Evolutionary conservation across 2,888 invertebrate species (phyloP), one percentile per base, ranked within the genome.

Genomic region (Diplolepis rosae): DNA sequence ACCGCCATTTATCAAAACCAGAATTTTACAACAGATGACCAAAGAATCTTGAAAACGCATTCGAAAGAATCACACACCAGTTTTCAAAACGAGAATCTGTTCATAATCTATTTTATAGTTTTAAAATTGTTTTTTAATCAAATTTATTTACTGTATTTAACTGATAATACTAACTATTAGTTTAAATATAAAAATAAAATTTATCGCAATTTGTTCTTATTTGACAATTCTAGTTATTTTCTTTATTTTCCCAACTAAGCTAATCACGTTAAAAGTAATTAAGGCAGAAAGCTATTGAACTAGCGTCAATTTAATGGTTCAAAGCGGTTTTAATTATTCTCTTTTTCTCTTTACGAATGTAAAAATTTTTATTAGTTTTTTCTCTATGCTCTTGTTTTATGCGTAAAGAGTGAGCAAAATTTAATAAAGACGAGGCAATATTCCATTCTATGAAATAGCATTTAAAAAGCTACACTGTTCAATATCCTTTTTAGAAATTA

Each of bases 301-400:
- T 24, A 24, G 24, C 61, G 24, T 61, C 61, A 61, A 13, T 42
- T 61, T 61, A 61, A 61, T 61, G 35, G 39, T 27, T 27, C 15
- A 7, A 24, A 27, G 24, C 27, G 61, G 27, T 22, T 61, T 61
- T 61, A 61, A 61, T 61, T 39, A 39, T 61, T 24, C 61, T n/a
- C 35, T 61, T 61, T 61, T 61, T 42, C 39, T 42, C 7, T 13
- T 24, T 7, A 39, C 9, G 27, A 35, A 61, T 39, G 39, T 6
- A 61, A 61, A 39, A n/a, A 35, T 61, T 24, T 61, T 32, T 39
- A 35, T 56, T 35, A 56, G 22, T 61, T 61, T 61, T 61, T 39
- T 1, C 24, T n/a, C 15, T n/a, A n/a, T n/a, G 6, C 7, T 7
- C 9, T 24, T 24, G n/a, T n/a, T 6, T 35, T 35, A 24, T 42